Percentiles rank a stretch among this genome's conserved stretches.
Conservation (phyloP, 2,113 vertebrate species). For the Colistium nudipinnis region DNA sequence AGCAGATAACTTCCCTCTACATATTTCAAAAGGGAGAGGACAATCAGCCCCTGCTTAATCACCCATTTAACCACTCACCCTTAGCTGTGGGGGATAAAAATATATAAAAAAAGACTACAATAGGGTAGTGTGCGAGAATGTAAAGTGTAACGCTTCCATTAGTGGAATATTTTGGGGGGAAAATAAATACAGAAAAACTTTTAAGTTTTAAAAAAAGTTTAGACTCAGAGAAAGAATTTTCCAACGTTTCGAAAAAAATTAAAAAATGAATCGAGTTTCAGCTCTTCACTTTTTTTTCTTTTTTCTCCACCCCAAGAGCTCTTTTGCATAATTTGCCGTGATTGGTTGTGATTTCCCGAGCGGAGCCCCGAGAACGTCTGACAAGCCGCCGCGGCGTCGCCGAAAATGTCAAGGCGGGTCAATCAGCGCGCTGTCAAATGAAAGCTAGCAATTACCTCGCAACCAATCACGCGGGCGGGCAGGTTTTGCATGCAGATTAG, state of each 20-base stretch:
- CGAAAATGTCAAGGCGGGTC: conserved; percentile 56
- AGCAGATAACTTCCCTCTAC: conserved; percentile 47
- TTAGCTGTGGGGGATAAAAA: conserved; percentile 23
- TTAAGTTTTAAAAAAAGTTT: too few relatives aligned
- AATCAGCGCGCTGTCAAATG: conserved; percentile 50
- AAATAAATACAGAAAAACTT: conserved; percentile 56
- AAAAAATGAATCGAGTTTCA: conserved; percentile 43
- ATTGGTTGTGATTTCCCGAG: conserved; percentile 69
- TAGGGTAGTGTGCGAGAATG: conserved; percentile 1
- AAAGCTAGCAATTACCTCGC: conserved; percentile 55
- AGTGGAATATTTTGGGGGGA: conserved; percentile 27
- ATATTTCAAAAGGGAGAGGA: conserved; percentile 58
- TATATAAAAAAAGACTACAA: conserved; percentile 53
- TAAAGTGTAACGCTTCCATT: conserved; percentile 23
- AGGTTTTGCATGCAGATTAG: conserved; percentile 29
- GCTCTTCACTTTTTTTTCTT: conserved; percentile 44
- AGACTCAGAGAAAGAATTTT: conserved; percentile 34
- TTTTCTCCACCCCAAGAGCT: too few relatives aligned
- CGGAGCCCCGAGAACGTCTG: conserved; percentile 35
- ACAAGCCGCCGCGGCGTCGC: conserved; percentile 26
- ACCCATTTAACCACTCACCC: conserved; percentile 59
- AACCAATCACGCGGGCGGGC: conserved; percentile 47
- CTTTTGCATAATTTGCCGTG: conserved; percentile 61
- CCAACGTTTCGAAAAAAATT: conserved; percentile 48
- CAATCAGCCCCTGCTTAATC: conserved; percentile 64